These are phyloP conservation scores for Ammodytes marinus DNA, from an alignment of 2,113 vertebrate species.

Conservation along the genomic window DNA sequence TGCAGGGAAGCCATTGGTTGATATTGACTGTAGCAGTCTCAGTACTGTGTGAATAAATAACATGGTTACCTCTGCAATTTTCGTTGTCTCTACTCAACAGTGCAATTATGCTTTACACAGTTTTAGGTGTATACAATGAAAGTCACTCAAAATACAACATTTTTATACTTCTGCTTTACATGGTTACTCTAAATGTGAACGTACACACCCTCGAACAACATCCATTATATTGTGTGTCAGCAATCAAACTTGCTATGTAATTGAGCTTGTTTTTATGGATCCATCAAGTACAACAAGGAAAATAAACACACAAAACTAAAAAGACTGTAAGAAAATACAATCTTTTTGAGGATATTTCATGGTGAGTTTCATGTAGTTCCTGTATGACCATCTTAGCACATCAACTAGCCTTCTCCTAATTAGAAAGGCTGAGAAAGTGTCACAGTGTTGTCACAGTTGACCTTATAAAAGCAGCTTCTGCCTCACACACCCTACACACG, in stretches of 20 bases:
- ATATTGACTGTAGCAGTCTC: too few relatives aligned
- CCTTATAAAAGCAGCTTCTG: slow-evolving; percentile 56
- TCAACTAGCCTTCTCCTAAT: slow-evolving; percentile 35
- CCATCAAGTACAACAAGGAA: neutral
- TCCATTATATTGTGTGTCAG: neutral
- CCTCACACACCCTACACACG: slow-evolving; percentile 20
- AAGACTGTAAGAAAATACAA: neutral
- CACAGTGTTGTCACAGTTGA: slow-evolving; percentile 49
- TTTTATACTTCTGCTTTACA: neutral
- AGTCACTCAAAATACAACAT: too few relatives aligned
- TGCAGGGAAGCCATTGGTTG: too few relatives aligned
- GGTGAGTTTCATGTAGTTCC: slow-evolving; percentile 3
- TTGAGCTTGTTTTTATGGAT: neutral
- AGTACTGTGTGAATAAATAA: too few relatives aligned
- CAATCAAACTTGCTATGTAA: neutral
- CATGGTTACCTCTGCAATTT: neutral
- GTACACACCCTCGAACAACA: neutral
- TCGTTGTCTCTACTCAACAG: neutral
- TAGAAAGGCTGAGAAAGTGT: slow-evolving; percentile 25
- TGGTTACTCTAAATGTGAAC: neutral
- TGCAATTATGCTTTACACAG: neutral
- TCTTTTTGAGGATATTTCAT: neutral
- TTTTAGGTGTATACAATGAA: neutral
- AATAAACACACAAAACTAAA: neutral
- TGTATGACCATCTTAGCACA: slow-evolving; percentile 5